Base-by-base conservation (phyloP, 1,140 invertebrate genomes). In the Chymomyza costata region DNA sequence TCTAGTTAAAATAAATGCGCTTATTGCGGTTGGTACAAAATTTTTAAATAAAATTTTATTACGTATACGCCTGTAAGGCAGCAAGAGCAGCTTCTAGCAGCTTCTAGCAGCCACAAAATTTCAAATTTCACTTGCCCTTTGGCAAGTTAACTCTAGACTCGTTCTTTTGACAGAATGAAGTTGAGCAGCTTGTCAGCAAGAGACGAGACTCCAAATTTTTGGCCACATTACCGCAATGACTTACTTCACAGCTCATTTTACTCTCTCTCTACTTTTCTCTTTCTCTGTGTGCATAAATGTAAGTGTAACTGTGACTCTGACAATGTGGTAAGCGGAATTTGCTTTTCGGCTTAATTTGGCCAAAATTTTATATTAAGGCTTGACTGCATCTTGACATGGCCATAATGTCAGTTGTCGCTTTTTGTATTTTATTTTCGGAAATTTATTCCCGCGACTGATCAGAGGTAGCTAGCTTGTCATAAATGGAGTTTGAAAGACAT, bases 311-410 rank as follows among this genome's bases (percentile, higher is more conserved):
- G 45, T 30, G 15, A 32, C 38, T 31, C n/a, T 45, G 46, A 44
- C 40, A 49, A 17, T 18, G 48, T 50, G 45, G 39, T 66, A n/a
- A n/a, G n/a, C n/a, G 45, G 39, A 66, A 80, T 67, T 78, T 46
- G 73, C 53, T 57, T 71, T 78, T 63, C 67, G 63, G 52, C 60
- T 71, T 80, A 78, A 78, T 78, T 78, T 78, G 73, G 71, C 71
- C 73, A 80, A 78, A 71, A 66, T 78, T 73, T 64, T n/a, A n/a
- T n/a, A n/a, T n/a, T n/a, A n/a, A n/a, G n/a, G n/a, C n/a, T n/a
- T n/a, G n/a, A n/a, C n/a, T n/a, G n/a, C n/a, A n/a, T n/a, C n/a
- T n/a, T n/a, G n/a, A n/a, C n/a, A n/a, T n/a, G n/a, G n/a, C n/a
- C n/a, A n/a, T n/a, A n/a, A n/a, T n/a, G n/a, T n/a, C n/a, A n/a